Evolutionary conservation across 2,888 invertebrate genomes (phyloP).

Genomic region (Leistus spinibarbis): DNA sequence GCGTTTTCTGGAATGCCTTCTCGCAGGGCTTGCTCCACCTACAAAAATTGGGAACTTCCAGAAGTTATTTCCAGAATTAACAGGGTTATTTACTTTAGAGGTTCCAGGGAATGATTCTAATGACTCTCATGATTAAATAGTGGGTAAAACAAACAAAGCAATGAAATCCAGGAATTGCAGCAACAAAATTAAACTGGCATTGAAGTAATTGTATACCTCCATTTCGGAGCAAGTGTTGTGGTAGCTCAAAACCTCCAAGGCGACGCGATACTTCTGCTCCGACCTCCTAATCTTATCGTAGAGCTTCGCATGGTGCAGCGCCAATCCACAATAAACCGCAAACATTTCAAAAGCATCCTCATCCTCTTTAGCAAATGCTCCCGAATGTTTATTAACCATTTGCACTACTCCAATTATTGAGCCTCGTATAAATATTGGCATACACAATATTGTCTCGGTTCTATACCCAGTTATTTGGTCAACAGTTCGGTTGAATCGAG

Average conservation of each 20-base stretch:
- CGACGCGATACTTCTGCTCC: slow-evolving; percentile 82
- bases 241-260: slow-evolving; percentile 82
- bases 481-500: slow-evolving; percentile 74
- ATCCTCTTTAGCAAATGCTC: slow-evolving; percentile 68
- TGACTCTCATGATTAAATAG: too few relatives aligned
- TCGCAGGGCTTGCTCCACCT: slow-evolving; percentile 52
- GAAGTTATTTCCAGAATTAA: too few relatives aligned
- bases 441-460: slow-evolving; percentile 79
- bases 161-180: too few relatives aligned
- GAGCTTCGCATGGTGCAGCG: slow-evolving; percentile 82
- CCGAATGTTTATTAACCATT: slow-evolving; percentile 77
- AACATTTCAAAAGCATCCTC: slow-evolving; percentile 84
- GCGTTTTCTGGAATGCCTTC: slow-evolving; percentile 47
- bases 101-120: too few relatives aligned
- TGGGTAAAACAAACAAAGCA: too few relatives aligned
- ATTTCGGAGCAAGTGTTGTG: slow-evolving; percentile 80
- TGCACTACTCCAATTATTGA: slow-evolving; percentile 82
- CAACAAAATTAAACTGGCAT: too few relatives aligned
- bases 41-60: too few relatives aligned
- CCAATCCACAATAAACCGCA: slow-evolving; percentile 84
- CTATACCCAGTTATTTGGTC: slow-evolving; percentile 70
- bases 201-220: too few relatives aligned
- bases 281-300: slow-evolving; percentile 83
- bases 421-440: slow-evolving; percentile 84
- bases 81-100: too few relatives aligned